Conservation (phyloP, 2,797 vertebrate species). For the Aplochiton taeniatus region DNA sequence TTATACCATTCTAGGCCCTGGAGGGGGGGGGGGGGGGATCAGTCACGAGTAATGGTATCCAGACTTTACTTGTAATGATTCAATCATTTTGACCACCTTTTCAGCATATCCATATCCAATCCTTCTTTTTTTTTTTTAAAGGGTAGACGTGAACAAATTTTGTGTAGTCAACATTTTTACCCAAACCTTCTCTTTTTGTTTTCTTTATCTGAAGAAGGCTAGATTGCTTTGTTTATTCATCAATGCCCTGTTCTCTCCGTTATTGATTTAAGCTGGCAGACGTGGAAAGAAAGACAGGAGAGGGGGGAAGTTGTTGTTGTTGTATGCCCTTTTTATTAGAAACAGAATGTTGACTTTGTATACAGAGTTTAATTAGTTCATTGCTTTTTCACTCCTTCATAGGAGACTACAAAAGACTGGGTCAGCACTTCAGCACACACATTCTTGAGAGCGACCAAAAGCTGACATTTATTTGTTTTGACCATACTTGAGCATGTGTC, state of each 20-base stretch:
- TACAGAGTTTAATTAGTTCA: not conserved
- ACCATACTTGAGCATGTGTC: slow-evolving; percentile 53
- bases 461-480: slow-evolving; percentile 47
- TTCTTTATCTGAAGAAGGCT: not conserved
- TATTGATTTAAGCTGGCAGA: not conserved
- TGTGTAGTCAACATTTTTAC: not conserved
- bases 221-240: not conserved
- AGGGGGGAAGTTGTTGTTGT: not conserved
- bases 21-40: not conserved
- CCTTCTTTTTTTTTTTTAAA: too few relatives aligned
- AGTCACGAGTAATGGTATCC: not conserved
- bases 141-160: too few relatives aligned
- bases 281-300: not conserved
- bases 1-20: not conserved
- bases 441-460: slow-evolving; percentile 31
- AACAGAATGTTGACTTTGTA: not conserved
- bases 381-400: not conserved
- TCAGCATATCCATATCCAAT: too few relatives aligned
- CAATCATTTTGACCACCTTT: too few relatives aligned
- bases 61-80: too few relatives aligned
- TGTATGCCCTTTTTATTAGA: not conserved
- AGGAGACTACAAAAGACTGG: not conserved
- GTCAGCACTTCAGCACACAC: slow-evolving; percentile 16
- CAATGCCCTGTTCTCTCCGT: not conserved
- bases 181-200: not conserved